Evolutionary conservation across 2,888 invertebrate genomes (phyloP).

Genomic region (Metacarcinus magister): DNA sequence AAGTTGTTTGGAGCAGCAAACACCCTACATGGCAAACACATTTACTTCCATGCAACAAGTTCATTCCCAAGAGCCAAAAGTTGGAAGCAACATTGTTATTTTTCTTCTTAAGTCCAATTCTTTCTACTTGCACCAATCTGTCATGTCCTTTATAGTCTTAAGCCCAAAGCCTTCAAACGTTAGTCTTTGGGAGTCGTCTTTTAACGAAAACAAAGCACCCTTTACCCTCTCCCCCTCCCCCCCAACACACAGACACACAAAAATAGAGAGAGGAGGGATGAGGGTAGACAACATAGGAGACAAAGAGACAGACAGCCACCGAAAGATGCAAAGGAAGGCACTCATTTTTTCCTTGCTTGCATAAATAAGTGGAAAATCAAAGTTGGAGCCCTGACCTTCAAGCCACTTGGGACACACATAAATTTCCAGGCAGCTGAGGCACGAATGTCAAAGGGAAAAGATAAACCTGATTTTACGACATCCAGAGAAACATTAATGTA

Average conservation of each 20-base stretch:
- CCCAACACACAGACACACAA: too few relatives aligned
- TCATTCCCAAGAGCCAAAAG: too few relatives aligned
- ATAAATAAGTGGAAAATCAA: conserved; percentile 1
- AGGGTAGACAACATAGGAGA: background rate
- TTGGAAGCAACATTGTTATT: too few relatives aligned
- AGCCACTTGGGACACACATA: background rate
- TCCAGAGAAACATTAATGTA: background rate
- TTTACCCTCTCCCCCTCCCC: too few relatives aligned
- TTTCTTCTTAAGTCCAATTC: background rate
- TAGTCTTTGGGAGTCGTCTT: too few relatives aligned
- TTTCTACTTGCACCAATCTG: background rate
- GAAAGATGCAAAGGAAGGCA: background rate
- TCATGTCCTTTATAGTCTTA: background rate
- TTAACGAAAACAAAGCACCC: too few relatives aligned
- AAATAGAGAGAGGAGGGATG: background rate
- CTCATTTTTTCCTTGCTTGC: background rate
- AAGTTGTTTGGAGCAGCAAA: too few relatives aligned
- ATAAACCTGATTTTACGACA: background rate
- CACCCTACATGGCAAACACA: too few relatives aligned
- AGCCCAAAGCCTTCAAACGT: too few relatives aligned
- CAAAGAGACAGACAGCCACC: background rate
- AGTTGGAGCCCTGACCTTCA: background rate
- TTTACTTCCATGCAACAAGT: too few relatives aligned
- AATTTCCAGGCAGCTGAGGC: background rate
- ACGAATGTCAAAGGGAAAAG: background rate